Percentiles rank a stretch among this genome's conserved stretches.
Evolutionary conservation across 2,888 invertebrate genomes (phyloP).

Genomic region (Stenichneumon culpator): DNA sequence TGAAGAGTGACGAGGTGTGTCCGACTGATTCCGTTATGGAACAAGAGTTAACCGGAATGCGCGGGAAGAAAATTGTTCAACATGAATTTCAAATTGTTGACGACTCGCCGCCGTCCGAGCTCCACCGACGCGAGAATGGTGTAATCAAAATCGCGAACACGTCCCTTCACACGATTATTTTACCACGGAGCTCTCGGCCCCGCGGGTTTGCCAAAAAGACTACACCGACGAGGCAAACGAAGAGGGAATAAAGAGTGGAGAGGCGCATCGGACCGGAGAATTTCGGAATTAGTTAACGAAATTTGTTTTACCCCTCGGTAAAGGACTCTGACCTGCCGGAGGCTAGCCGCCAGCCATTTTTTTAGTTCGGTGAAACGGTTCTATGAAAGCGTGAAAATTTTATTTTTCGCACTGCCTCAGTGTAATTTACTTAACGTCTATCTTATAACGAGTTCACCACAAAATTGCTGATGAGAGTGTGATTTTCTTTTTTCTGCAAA

Average conservation of each 20-base stretch:
- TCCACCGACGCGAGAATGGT: slow-evolving; percentile 10
- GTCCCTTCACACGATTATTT: slow-evolving; percentile 23
- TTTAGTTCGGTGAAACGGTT: not conserved
- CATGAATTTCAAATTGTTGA: slow-evolving; percentile 43
- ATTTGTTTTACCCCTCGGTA: not conserved
- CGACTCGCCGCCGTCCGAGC: slow-evolving; percentile 4
- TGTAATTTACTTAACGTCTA: not conserved
- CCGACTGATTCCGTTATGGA: slow-evolving; percentile 23
- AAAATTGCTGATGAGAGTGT: not conserved
- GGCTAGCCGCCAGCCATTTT: not conserved
- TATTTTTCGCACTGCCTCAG: not conserved
- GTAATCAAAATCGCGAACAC: slow-evolving; percentile 44
- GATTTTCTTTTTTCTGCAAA: not conserved
- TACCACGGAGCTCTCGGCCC: not conserved
- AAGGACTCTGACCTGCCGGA: not conserved
- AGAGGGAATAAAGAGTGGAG: slow-evolving; percentile 12
- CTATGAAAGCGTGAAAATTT: not conserved
- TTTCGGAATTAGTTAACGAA: not conserved
- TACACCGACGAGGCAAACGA: not conserved
- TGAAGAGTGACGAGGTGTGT: slow-evolving; percentile 10
- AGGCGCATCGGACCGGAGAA: not conserved
- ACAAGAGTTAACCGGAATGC: not conserved
- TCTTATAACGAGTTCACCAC: not conserved
- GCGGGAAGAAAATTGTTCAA: slow-evolving; percentile 33
- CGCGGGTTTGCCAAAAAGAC: slow-evolving; percentile 9